phyloP scores from a whole-genome alignment of 2,797 vertebrate genomes.

The Coilia nasus region DNA sequence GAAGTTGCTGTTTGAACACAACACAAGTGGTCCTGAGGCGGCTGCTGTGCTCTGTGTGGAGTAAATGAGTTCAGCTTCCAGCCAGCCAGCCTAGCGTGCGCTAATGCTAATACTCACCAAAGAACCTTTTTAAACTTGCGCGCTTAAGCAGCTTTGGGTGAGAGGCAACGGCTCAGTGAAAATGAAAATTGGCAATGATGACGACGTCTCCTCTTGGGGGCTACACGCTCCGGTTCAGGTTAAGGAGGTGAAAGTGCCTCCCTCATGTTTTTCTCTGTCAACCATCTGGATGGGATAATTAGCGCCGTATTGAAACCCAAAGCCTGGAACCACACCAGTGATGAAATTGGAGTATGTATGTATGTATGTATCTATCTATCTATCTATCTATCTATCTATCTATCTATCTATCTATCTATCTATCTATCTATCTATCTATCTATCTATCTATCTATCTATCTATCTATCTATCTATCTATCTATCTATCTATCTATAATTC shows the following conservation, averaged over 20 bases:
- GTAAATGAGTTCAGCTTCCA: conserved; percentile 5
- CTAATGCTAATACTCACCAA: neutral
- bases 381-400: neutral
- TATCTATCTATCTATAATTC: neutral
- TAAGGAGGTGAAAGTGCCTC: neutral
- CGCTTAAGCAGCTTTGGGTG: neutral
- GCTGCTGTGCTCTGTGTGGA: neutral
- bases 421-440: neutral
- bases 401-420: neutral
- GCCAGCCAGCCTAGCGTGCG: too few species aligned
- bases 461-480: neutral
- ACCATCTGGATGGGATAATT: conserved; percentile 26
- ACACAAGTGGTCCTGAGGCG: neutral
- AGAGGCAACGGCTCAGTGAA: neutral
- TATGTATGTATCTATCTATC: neutral
- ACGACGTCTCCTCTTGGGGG: neutral
- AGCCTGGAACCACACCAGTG: neutral
- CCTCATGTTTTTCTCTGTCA: neutral
- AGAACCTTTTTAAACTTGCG: neutral
- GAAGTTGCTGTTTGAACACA: neutral
- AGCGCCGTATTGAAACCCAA: neutral
- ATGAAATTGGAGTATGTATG: neutral
- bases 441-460: neutral
- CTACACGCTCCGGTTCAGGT: neutral
- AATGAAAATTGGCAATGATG: conserved; percentile 1